Evolutionary conservation across 2,888 invertebrate species (phyloP), one percentile per base, ranked within the genome.

Genomic region (Mesorhabditis belari): DNA sequence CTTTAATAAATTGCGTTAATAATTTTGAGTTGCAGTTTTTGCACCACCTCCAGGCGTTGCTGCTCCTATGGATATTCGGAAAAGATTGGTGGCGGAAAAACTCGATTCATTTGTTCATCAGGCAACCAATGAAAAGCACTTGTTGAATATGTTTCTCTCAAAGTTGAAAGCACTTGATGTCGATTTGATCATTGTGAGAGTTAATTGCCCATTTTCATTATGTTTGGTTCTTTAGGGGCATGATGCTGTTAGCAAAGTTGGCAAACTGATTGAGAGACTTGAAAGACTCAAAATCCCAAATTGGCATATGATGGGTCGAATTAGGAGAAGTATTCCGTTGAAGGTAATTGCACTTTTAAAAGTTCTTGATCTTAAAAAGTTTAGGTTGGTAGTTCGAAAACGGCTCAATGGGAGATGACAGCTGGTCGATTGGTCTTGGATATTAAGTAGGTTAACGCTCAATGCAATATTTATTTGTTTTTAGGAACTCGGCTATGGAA

Each of bases 181-280:
- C 35, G 23, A 57, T 57, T 57, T 24, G 4, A 56, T 5, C 9
- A 28, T 29, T 26, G 35, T n/a, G 58, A 61, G 35, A 17, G 12
- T 9, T 60, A 44, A 24, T 24, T 2, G 29, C 49, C 35, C 27
- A 55, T 4, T 6, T 5, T 29, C 23, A 4, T 55, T 55, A 4
- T 56, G 27, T 27, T 29, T 21, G 27, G 27, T 57, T 4, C 66
- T 76, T 23, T 68, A 85, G 84, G 95, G 95, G 0, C 92, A 95
- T 79, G 96, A 98, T 81, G 85, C 92, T 76, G 90, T 90, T 28
- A 93, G 90, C 82, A 92, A 93, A 77, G 86, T 95, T 62, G 90
- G 92, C 75, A 85, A 94, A 2, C 85, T 99, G n/a, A 87, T 92
- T 53, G 89, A 91, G 62, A 88, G 94, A 66, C 87, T 94, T 64